phyloP scores from a whole-genome alignment of 2,797 vertebrate genomes.

The Cottoperca gobio region DNA sequence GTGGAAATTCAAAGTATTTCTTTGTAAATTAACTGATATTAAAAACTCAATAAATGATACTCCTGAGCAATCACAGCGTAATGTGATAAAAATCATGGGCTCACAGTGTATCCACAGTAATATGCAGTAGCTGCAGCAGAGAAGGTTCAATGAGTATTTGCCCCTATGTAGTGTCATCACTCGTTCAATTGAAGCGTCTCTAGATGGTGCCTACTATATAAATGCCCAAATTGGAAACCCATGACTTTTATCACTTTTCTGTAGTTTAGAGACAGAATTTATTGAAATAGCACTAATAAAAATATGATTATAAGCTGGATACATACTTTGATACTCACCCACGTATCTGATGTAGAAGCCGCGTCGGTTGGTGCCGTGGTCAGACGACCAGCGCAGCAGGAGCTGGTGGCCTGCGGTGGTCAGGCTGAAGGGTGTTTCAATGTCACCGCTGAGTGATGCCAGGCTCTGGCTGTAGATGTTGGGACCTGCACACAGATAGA shows the following conservation, averaged over 20 bases:
- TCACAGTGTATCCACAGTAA: conserved; percentile 24
- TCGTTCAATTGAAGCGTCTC: conserved; percentile 20
- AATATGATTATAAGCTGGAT: conserved; percentile 76
- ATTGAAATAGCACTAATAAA: conserved; percentile 49
- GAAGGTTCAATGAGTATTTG: conserved; percentile 12
- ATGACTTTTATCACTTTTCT: conserved; percentile 60
- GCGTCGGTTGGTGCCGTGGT: conserved; percentile 96
- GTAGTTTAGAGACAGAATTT: conserved; percentile 21
- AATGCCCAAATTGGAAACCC: conserved; percentile 13
- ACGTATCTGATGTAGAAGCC: conserved; percentile 98
- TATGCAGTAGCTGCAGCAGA: conserved; percentile 13
- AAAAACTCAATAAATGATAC: conserved; percentile 39
- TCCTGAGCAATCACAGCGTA: conserved; percentile 30
- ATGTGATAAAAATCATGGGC: conserved; percentile 67
- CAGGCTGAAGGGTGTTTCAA: conserved; percentile 91
- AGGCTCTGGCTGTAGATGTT: conserved; percentile 94
- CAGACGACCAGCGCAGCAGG: conserved; percentile 96
- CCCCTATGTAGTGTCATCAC: not conserved
- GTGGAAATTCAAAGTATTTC: conserved; percentile 16
- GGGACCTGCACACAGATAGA: conserved; percentile 84
- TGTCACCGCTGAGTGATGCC: conserved; percentile 95
- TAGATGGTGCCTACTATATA: not conserved
- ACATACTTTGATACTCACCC: conserved; percentile 95
- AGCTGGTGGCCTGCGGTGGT: conserved; percentile 95
- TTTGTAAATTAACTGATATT: conserved; percentile 31